Evolutionary conservation across 2,113 vertebrate genomes (phyloP).

Genomic region (Cryptomyrus ogoouensis): DNA sequence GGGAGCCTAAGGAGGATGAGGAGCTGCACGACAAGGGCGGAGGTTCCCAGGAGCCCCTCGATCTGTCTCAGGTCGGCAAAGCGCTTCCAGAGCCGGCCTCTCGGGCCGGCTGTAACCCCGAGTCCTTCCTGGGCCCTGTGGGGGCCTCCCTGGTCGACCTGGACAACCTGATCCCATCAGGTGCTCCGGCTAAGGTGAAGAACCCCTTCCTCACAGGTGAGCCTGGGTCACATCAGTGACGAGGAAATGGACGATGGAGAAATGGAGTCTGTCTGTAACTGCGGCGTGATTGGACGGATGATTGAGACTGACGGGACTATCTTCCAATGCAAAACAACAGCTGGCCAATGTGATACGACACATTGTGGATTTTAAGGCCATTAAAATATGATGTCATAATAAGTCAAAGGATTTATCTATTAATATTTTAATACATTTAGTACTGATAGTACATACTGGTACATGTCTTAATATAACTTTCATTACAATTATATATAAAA

Average conservation of each 20-base stretch:
- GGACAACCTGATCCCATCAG: conserved; percentile 70
- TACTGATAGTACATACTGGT: not conserved
- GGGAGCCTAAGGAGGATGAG: conserved; percentile 71
- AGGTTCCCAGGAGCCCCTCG: conserved; percentile 66
- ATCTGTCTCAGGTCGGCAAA: conserved; percentile 66
- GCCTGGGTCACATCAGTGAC: not conserved
- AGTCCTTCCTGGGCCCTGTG: conserved; percentile 79
- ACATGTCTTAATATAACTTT: not conserved
- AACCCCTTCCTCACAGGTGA: conserved; percentile 89
- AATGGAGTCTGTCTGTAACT: not conserved
- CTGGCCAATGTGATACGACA: not conserved
- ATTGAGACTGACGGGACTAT: not conserved
- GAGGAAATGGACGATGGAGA: not conserved
- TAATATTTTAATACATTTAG: not conserved
- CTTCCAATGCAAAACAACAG: not conserved
- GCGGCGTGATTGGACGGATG: not conserved
- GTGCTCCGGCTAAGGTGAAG: conserved; percentile 60
- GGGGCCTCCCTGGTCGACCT: conserved; percentile 87
- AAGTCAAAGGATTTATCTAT: not conserved
- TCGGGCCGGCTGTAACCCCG: conserved; percentile 67
- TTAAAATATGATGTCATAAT: not conserved
- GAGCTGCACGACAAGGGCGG: conserved; percentile 62
- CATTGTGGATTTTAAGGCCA: not conserved
- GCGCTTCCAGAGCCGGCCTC: conserved; percentile 57
- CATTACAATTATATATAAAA: not conserved